phyloP scores from a whole-genome alignment of 2,113 vertebrate species.

The Camelus dromedarius region DNA sequence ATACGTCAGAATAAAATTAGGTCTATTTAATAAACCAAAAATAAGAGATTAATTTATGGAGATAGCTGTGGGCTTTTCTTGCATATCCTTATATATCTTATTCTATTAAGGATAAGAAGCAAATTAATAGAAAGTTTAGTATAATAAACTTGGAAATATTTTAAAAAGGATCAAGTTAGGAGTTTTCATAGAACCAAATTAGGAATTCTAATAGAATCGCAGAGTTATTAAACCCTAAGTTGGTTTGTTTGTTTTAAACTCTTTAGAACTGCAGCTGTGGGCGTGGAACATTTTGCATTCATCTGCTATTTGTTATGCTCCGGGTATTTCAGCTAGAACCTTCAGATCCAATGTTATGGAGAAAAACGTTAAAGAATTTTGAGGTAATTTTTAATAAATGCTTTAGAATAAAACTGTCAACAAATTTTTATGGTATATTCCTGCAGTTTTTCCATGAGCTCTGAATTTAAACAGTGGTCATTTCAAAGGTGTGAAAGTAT shows the following conservation, averaged over 20 bases:
- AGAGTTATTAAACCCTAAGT: neutral
- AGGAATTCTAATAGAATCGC: neutral
- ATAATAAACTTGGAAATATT: neutral
- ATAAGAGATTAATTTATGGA: neutral
- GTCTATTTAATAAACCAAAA: neutral
- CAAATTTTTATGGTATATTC: neutral
- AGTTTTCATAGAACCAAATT: neutral
- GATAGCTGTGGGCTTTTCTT: neutral
- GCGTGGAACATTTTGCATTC: conserved; percentile 94
- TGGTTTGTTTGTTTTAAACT: conserved; percentile 67
- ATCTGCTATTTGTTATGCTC: conserved; percentile 95
- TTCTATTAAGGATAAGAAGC: neutral
- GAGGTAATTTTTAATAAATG: conserved; percentile 87
- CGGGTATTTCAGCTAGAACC: conserved; percentile 94
- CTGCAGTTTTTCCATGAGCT: neutral
- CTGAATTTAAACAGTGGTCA: neutral
- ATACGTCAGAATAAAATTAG: neutral
- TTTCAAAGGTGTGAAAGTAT: neutral
- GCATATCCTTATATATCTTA: neutral
- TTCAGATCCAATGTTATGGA: conserved; percentile 93
- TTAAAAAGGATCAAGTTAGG: neutral
- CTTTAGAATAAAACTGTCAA: neutral
- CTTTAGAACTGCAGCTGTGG: conserved; percentile 94
- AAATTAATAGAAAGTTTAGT: neutral
- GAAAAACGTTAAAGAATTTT: conserved; percentile 95